Percentiles rank a stretch among this genome's conserved stretches.
Evolutionary conservation across 2,797 vertebrate species (phyloP).

Genomic region (Danio albolineatus): DNA sequence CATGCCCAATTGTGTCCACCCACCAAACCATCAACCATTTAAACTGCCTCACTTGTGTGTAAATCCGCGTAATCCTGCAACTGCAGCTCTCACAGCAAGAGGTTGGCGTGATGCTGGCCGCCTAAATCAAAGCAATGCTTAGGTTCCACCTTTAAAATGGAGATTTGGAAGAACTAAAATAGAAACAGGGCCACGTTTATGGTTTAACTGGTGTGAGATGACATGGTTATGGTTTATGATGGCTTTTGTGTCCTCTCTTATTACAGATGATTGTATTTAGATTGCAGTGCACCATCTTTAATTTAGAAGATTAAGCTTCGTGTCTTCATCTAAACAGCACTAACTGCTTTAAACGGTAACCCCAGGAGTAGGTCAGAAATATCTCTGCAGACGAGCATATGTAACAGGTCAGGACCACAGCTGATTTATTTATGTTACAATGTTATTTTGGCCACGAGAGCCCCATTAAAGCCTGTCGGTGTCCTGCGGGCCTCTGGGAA

Average conservation of each 20-base stretch:
- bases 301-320: conserved; percentile 31
- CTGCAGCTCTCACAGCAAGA: not conserved
- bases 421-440: conserved; percentile 32
- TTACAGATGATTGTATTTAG: conserved; percentile 34
- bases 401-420: conserved; percentile 42
- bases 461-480: conserved; percentile 15
- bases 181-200: conserved; percentile 11
- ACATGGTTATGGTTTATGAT: conserved; percentile 37
- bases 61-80: too few species aligned
- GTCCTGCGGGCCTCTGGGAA: not conserved
- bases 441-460: conserved; percentile 36
- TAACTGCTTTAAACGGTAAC: conserved; percentile 25
- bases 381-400: conserved; percentile 19
- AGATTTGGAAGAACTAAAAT: conserved; percentile 10
- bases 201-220: conserved; percentile 33
- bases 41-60: too few species aligned
- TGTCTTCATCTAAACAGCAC: conserved; percentile 32
- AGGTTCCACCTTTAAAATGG: not conserved
- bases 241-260: conserved; percentile 25
- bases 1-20: too few species aligned
- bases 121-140: not conserved
- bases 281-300: conserved; percentile 20
- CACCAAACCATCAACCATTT: too few species aligned
- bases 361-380: conserved; percentile 32
- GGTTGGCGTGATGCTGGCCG: not conserved